Base-by-base conservation (phyloP, 35 echinoderm and acorn worm species). In the Stichopus chloronotus region DNA sequence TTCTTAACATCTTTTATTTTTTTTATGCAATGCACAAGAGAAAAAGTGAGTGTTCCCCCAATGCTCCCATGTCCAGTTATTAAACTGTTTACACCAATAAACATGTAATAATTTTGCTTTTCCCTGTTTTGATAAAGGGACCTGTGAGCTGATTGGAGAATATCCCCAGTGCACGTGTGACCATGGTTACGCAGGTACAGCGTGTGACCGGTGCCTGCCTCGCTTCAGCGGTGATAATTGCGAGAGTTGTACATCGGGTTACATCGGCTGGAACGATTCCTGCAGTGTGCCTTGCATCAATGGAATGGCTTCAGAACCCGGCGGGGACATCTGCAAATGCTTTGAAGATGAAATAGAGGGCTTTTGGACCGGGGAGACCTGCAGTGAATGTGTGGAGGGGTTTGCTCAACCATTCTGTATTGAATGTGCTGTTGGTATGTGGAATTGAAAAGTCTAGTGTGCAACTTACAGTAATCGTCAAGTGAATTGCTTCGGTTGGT, bases 201-300 rank as follows among this genome's bases (percentile, higher is more conserved):
- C 92, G 7, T 98, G 96, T 84, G 89, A 95, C 10, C 87, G 43
- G 11, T 98, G 96, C 84, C 94, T 90, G 10, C 83, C 92, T 23
- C 80, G 96, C 1, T 98, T 92, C 52, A 79, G 58, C 4, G 96
- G 96, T 12, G 92, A 91, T 57, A 58, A 78, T 16, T 98, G 96
- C 55, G 81, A 98, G 16, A 17, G 57, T 10, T 98, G 96, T 76
- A 53, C 53, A 0, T 52, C 95, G 9, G 90, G 90, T 5, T 98
- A 98, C 89, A 98, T 98, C 23, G 96, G 96, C 19, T 98, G 92
- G 88, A 91, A 98, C 79, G 92, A 92, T 11, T 93, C 90, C 78
- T 98, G 96, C 84, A 92, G 92, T 53, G 85, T 94, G 12, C 76
- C 84, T 24, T 98, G 96, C 85, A 76, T 94, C 9, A 63, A 95